Percentiles rank a stretch among this genome's conserved stretches.
Conservation (phyloP, 1,140 invertebrate species). For the Cephus cinctus region DNA sequence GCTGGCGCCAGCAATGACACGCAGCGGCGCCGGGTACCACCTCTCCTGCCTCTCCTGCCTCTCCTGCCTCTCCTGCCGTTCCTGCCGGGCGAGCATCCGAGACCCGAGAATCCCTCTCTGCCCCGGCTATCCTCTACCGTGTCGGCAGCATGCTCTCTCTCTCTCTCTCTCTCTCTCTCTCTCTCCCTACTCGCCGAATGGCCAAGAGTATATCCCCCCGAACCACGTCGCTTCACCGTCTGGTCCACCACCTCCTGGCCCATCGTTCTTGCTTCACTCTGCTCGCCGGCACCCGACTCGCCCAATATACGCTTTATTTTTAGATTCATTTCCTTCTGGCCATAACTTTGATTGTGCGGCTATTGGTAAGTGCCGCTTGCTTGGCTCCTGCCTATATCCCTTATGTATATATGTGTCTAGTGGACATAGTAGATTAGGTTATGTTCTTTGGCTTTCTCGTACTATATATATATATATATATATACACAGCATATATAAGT, state of each 20-base stretch:
- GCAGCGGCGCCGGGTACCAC: conserved; percentile 39
- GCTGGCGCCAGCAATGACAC: conserved; percentile 52
- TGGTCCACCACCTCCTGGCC: conserved; percentile 8
- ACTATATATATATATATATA: no score
- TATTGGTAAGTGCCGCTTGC: conserved; percentile 25
- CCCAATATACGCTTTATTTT: conserved; percentile 41
- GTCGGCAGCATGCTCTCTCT: conserved; percentile 17
- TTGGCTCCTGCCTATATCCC: no score
- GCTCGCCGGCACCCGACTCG: conserved; percentile 23
- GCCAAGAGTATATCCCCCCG: no score
- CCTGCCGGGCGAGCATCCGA: neutral
- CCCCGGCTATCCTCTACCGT: conserved; percentile 8
- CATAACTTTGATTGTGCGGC: conserved; percentile 33
- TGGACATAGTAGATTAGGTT: no score
- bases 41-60: conserved; percentile 15
- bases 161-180: conserved; percentile 13
- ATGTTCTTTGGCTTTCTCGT: no score
- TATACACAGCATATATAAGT: no score
- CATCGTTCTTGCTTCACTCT: conserved; percentile 3
- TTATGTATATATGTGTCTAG: no score
- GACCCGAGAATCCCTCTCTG: neutral
- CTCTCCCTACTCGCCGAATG: no score
- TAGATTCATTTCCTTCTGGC: conserved; percentile 42
- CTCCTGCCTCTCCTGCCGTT: neutral
- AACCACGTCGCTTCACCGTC: no score